Percentiles rank a stretch among this genome's conserved stretches.
Evolutionary conservation across 2,113 vertebrate species (phyloP).

Genomic region (Mus pahari): DNA sequence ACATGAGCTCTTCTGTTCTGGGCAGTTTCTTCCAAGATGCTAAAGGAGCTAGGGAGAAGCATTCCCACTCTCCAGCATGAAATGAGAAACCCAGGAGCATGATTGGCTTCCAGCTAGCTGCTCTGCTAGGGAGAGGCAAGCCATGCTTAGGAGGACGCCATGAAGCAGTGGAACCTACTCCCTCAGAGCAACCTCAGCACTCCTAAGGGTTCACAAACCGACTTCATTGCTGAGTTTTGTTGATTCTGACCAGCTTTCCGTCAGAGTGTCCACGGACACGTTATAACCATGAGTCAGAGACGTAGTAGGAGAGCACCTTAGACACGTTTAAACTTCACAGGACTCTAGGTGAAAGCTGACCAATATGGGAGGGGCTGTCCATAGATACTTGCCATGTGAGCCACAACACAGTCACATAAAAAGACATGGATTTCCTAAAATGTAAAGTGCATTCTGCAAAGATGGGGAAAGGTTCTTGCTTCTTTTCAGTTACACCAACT

Average conservation of each 20-base stretch:
- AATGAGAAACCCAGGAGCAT: neutral
- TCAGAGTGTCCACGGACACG: neutral
- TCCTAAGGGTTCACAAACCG: neutral
- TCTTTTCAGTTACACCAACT: slow-evolving; percentile 5
- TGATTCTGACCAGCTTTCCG: slow-evolving; percentile 13
- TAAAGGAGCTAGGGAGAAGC: neutral
- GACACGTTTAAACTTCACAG: accelerated
- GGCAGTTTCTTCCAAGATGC: neutral
- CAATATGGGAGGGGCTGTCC: neutral
- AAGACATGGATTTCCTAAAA: slow-evolving; percentile 24
- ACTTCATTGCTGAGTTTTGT: neutral
- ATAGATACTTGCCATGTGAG: neutral
- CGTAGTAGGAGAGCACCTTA: neutral
- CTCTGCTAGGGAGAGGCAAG: neutral
- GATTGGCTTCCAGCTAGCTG: neutral
- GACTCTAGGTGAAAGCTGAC: neutral
- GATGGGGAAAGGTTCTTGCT: neutral
- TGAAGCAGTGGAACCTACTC: neutral
- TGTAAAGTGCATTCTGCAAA: neutral
- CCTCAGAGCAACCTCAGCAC: neutral
- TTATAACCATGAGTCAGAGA: neutral
- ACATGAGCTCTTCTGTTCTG: neutral
- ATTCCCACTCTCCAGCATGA: neutral
- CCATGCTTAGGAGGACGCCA: neutral
- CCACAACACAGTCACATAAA: neutral